Evolutionary conservation across 2,888 invertebrate genomes (phyloP), one percentile per base, ranked within the genome.

Genomic region (Pogonocherus hispidulus): DNA sequence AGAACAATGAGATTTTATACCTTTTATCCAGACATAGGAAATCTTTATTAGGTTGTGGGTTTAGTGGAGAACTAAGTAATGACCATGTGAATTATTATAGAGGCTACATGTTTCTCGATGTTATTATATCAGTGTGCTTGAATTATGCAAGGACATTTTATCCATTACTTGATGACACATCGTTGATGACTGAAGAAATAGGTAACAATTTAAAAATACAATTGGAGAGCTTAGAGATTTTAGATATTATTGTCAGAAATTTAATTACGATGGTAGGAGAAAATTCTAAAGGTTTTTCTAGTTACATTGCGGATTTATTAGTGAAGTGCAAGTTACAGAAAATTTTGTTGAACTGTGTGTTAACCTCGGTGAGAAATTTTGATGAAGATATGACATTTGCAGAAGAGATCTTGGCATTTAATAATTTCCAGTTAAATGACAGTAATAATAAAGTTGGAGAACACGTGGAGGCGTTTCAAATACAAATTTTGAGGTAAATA

Each of bases 61-160:
- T 91, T 78, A 85, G 86, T 5, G 92, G 92, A 1, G 90, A 90
- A 44, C 84, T 91, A 6, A 86, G 85, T 14, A 87, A 88, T 0
- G 93, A 93, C 77, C 90, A 91, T 73, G 85, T 91, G 41, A 90
- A 91, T 51, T 90, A 90, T 65, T 93, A 91, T 80, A 87, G 93
- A 14, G 93, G 92, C 35, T 92, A 91, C 81, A 95, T 94, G 91
- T 93, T 94, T 78, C 86, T 96, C 62, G 95, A 96, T 84, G 90
- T 94, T 9, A 85, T 95, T 32, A 88, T 92, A 67, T 89, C 92
- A 1, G 87, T 94, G 46, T 93, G 94, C 79, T 86, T 96, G 64
- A 94, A 95, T 84, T 95, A 91, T 82, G 90, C 94, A 0, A 88
- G 95, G 52, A 94, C 94, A 64, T 94, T 91, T 82, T 94, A 93